Conservation (phyloP, 2,113 vertebrate species). For the Chascanopsetta lugubris region DNA sequence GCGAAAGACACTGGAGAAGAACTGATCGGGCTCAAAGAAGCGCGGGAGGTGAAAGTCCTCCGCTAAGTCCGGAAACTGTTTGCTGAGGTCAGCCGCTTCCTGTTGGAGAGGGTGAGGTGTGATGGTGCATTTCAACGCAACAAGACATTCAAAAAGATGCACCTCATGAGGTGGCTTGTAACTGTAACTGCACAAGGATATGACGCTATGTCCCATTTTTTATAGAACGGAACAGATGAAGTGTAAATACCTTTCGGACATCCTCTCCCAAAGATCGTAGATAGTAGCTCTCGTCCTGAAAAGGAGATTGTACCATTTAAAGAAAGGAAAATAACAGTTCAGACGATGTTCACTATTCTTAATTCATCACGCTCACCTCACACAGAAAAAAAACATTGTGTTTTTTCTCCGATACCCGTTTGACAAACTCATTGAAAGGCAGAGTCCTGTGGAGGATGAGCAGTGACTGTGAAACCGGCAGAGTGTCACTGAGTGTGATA, state of each 20-base stretch:
- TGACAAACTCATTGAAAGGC: constrained; percentile 89
- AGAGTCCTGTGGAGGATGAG: constrained; percentile 84
- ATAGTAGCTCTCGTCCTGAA: constrained; percentile 94
- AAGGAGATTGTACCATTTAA: background rate
- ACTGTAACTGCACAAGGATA: background rate
- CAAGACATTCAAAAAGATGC: too few species aligned
- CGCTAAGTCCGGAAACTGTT: constrained; percentile 91
- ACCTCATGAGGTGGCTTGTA: too few species aligned
- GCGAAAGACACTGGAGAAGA: constrained; percentile 96
- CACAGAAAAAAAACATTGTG: constrained; percentile 91
- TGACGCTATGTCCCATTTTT: background rate
- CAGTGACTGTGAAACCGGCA: background rate
- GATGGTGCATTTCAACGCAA: background rate
- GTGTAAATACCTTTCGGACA: constrained; percentile 85
- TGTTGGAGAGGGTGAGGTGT: constrained; percentile 42
- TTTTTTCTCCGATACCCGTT: constrained; percentile 87
- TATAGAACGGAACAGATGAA: background rate
- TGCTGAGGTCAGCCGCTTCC: constrained; percentile 93
- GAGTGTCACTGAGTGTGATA: background rate
- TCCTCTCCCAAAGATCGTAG: constrained; percentile 95
- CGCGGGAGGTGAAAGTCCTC: constrained; percentile 87
- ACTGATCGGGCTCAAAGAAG: constrained; percentile 90
- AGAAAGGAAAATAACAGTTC: background rate
- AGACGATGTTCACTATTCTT: fast-evolving
- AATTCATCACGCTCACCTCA: constrained; percentile 81